Evolutionary conservation across 2,797 vertebrate genomes (phyloP), one percentile per base, ranked within the genome.

Genomic region (Furcifer pardalis): DNA sequence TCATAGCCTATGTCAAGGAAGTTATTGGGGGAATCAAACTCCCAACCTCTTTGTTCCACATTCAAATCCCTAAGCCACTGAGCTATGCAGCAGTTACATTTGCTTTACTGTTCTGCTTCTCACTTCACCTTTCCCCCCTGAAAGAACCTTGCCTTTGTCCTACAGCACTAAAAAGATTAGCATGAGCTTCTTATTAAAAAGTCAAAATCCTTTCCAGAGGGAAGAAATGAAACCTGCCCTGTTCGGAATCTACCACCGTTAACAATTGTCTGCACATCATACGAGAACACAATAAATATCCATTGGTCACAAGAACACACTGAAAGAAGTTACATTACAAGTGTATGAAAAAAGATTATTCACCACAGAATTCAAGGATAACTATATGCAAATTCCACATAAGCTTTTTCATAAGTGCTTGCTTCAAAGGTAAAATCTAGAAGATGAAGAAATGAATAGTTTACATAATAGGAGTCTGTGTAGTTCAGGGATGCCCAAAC

Each of bases 321-420:
- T 69, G 35, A 84, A 75, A 90, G 80, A 52, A 76, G 66, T 82
- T 74, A 84, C 90, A 88, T 90, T 90, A 90, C 44, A 89, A 69
- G 5, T 46, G 76, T 69, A 83, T 91, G 80, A 91, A 80, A 91
- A 91, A 78, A 87, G 4, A 32, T 77, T 79, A 87, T 79, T 92
- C 81, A 89, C 79, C 72, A 87, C 87, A 46, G 9, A 90, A 37
- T 30, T 86, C 77, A 60, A 76, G 71, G 66, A 69, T 60, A 83
- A 85, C 23, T 89, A 25, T 74, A 76, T 84, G 15, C 78, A 85
- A 79, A 86, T 78, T 25, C 81, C 72, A 65, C 56, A 17, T 77
- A 68, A 83, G 73, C 62, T 42, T 62, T 73, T 83, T 77, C 60
- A 52, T 83, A 76, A 83, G 27, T 52, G 71, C n/a, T 9, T 68